phyloP scores from a whole-genome alignment of 2,797 vertebrate species.

The Sebastes hubbsi region DNA sequence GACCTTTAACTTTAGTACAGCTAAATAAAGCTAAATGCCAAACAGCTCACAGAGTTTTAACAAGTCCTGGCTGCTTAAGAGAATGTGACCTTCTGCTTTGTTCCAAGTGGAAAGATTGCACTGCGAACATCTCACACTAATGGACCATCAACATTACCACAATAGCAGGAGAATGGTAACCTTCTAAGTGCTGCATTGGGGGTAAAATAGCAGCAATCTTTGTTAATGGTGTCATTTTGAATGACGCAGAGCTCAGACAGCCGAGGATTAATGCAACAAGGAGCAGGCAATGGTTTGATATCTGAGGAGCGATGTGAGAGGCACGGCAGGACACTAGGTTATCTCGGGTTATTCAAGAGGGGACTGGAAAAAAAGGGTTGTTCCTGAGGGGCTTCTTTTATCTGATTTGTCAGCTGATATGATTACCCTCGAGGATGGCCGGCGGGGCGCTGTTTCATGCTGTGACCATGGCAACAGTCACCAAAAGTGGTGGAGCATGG shows the following conservation, averaged over 20 bases:
- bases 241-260: not conserved
- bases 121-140: not conserved
- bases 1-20: conserved; percentile 4
- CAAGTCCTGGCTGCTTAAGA: not conserved
- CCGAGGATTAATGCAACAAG: not conserved
- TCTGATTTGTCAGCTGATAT: conserved; percentile 67
- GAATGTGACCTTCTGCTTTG: not conserved
- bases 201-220: not conserved
- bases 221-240: not conserved
- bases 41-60: not conserved
- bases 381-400: conserved; percentile 48
- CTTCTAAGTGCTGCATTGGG: not conserved
- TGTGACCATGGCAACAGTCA: conserved; percentile 79
- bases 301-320: conserved; percentile 4
- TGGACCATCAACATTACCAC: not conserved
- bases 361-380: conserved; percentile 9
- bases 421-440: conserved; percentile 66
- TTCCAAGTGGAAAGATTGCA: not conserved
- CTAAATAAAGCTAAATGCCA: conserved; percentile 11
- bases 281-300: not conserved
- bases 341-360: conserved; percentile 28
- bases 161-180: not conserved
- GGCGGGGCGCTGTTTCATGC: conserved; percentile 53
- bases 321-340: conserved; percentile 9
- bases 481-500: conserved; percentile 36